These are phyloP conservation scores for Harpegnathos saltator DNA, from an alignment of 1,140 invertebrate genomes.

Conservation along the genomic window DNA sequence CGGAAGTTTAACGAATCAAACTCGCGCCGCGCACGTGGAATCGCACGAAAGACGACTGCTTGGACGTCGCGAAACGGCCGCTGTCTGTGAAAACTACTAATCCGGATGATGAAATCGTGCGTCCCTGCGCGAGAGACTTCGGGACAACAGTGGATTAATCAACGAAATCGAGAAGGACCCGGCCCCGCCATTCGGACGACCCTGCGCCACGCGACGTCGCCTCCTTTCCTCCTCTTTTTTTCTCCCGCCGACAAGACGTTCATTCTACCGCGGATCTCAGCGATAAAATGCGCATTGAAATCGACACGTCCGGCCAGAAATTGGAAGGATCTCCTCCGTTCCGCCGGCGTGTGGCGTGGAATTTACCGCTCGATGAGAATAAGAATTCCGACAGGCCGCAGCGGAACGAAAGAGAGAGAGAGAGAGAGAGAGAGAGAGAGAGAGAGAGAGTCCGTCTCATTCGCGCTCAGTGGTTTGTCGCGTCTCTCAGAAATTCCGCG, in stretches of 20 bases:
- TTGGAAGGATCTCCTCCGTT: slow-evolving; percentile 45
- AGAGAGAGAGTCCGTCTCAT: slow-evolving; percentile 12
- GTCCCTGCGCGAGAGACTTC: slow-evolving; percentile 8
- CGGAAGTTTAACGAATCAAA: not conserved
- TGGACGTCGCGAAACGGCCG: not conserved
- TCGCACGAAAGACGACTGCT: not conserved
- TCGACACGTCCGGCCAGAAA: slow-evolving; percentile 53
- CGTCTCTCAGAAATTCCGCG: too few relatives aligned
- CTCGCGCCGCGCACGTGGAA: not conserved
- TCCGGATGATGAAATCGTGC: not conserved
- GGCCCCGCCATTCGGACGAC: slow-evolving; percentile 26
- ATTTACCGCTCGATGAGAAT: slow-evolving; percentile 47
- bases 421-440: too few relatives aligned
- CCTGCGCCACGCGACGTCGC: slow-evolving; percentile 14
- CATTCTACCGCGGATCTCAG: slow-evolving; percentile 37
- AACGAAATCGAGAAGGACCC: slow-evolving; percentile 23
- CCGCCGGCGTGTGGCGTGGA: slow-evolving; percentile 36
- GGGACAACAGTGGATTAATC: slow-evolving; percentile 24
- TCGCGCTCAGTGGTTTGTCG: not conserved
- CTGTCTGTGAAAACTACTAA: not conserved
- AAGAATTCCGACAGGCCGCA: not conserved
- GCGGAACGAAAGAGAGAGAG: too few relatives aligned
- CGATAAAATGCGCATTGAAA: slow-evolving; percentile 52
- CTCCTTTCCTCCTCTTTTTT: slow-evolving; percentile 25
- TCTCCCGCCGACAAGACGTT: slow-evolving; percentile 13